Conservation (phyloP, 2,797 vertebrate genomes). For the Melanotaenia parkinsoni region DNA sequence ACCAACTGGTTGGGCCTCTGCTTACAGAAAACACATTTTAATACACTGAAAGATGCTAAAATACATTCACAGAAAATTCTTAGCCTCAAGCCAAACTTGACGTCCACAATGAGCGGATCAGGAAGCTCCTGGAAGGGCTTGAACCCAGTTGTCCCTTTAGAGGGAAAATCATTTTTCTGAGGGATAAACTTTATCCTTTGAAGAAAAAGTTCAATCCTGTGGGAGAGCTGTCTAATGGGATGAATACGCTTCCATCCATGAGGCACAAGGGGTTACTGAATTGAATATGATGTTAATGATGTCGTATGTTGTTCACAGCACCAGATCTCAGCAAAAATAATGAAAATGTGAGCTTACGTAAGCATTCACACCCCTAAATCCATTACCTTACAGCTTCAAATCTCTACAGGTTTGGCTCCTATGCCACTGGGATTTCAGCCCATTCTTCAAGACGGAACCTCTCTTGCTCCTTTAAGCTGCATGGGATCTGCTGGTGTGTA, state of each 20-base stretch:
- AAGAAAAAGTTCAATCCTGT: neutral
- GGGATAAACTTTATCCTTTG: neutral
- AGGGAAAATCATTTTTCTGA: neutral
- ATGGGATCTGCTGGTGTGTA: neutral
- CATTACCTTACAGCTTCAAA: neutral
- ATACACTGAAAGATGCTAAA: neutral
- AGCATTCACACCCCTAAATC: neutral
- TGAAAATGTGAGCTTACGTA: neutral
- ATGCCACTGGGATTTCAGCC: neutral
- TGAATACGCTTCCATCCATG: neutral
- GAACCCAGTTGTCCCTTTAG: neutral
- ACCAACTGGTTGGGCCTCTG: neutral
- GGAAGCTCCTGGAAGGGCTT: neutral
- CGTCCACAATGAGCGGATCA: neutral
- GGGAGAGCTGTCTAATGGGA: neutral
- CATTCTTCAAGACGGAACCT: neutral
- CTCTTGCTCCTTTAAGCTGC: neutral
- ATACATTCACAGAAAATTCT: neutral
- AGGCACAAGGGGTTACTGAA: neutral
- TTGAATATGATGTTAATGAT: neutral
- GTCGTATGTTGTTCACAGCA: neutral
- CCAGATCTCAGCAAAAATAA: no score
- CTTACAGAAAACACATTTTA: neutral
- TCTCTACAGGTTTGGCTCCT: neutral
- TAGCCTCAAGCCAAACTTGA: neutral